phyloP scores from a whole-genome alignment of 2,113 vertebrate genomes.

The Astur gentilis region DNA sequence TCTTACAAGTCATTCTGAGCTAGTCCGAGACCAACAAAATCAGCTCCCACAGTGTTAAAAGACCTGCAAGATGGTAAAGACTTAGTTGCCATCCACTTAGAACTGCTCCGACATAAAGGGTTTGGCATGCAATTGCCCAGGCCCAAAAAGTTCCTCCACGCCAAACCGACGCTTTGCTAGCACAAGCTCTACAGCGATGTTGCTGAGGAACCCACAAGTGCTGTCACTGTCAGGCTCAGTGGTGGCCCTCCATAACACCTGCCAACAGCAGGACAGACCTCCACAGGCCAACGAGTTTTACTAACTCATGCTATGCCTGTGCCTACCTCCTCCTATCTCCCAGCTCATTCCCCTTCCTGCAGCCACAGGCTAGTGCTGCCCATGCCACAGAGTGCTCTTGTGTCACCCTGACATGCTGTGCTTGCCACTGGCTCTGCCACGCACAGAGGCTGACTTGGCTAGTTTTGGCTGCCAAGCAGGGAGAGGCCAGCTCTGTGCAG shows the following conservation, averaged over 20 bases:
- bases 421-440: not conserved
- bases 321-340: not conserved
- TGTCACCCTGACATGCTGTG: not conserved
- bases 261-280: not conserved
- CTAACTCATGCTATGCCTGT: not conserved
- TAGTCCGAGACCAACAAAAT: not conserved
- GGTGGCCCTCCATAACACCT: not conserved
- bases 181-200: not conserved
- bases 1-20: not conserved
- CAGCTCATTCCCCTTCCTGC: not conserved
- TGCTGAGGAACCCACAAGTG: not conserved
- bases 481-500: not conserved
- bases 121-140: not conserved
- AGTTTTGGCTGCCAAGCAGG: not conserved
- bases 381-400: not conserved
- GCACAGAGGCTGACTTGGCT: not conserved
- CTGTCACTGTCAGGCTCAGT: not conserved
- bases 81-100: not conserved
- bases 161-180: not conserved
- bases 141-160: not conserved
- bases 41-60: not conserved
- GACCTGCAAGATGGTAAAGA: not conserved
- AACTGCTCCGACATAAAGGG: not conserved
- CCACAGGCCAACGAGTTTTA: fast-evolving
- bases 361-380: not conserved